Conservation (phyloP, 2,113 vertebrate species). For the Paracanthobrama guichenoti region DNA sequence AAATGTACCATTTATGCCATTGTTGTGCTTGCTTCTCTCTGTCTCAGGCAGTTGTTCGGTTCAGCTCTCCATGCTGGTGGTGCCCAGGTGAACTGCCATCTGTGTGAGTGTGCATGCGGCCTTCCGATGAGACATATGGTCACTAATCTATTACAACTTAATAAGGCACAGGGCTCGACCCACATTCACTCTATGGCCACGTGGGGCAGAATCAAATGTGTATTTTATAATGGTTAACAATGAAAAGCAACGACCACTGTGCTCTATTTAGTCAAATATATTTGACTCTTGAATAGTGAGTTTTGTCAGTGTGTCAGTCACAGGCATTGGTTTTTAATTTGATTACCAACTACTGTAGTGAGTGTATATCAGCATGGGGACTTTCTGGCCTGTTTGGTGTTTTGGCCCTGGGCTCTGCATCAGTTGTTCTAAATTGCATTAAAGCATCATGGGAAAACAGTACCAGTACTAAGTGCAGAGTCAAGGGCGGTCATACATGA, state of each 20-base stretch:
- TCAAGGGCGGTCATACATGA: constrained; percentile 11
- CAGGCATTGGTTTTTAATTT: not conserved
- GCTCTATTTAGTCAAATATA: not conserved
- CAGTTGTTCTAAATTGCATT: constrained; percentile 37
- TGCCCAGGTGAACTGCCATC: constrained; percentile 38
- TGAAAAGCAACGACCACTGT: not conserved
- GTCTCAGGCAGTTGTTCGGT: not conserved
- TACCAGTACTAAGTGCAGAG: constrained; percentile 6
- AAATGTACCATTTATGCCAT: not conserved
- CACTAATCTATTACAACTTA: constrained; percentile 45
- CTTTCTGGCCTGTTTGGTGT: not conserved
- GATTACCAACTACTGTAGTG: not conserved
- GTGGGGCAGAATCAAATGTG: constrained; percentile 6
- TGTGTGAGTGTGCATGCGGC: constrained; percentile 42
- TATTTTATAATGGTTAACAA: constrained; percentile 12
- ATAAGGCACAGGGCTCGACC: not conserved
- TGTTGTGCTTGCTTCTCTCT: not conserved
- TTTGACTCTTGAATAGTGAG: not conserved
- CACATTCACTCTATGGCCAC: not conserved
- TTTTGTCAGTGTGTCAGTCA: not conserved
- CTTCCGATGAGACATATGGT: constrained; percentile 48
- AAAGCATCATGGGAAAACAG: constrained; percentile 25
- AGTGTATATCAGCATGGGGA: not conserved
- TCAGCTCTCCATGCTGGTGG: constrained; percentile 1
- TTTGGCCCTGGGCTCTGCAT: not conserved